Conservation (phyloP, 2,888 invertebrate genomes). For the Pachycephus smyrnensis region DNA sequence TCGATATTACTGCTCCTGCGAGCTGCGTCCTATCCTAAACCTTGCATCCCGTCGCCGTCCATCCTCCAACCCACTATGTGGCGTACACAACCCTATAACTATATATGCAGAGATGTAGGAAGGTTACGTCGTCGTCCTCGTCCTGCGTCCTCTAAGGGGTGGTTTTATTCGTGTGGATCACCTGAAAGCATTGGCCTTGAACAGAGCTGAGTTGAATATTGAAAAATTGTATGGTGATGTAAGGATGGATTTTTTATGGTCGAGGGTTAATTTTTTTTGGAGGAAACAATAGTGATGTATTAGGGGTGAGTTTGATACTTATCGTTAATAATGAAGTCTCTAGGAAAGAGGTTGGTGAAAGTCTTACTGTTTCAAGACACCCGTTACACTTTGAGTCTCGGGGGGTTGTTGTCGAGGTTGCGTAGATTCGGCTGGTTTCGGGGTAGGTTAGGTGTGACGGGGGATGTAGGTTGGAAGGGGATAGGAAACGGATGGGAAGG, state of each 20-base stretch:
- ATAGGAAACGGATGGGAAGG: constrained; percentile 38
- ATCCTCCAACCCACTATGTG: constrained; percentile 14
- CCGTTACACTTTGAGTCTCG: constrained; percentile 4
- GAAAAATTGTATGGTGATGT: background rate
- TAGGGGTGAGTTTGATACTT: background rate
- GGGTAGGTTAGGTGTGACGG: background rate
- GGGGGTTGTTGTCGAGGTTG: background rate
- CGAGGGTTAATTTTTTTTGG: background rate
- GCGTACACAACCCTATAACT: constrained; percentile 35
- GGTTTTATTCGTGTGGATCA: background rate
- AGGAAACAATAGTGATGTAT: background rate
- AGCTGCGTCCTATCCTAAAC: constrained; percentile 48
- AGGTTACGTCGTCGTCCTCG: background rate
- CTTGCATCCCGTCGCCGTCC: constrained; percentile 39
- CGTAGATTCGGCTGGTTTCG: constrained; percentile 7
- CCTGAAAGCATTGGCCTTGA: background rate
- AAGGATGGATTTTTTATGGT: background rate
- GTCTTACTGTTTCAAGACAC: constrained; percentile 6
- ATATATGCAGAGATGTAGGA: background rate
- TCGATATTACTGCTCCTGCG: constrained; percentile 66
- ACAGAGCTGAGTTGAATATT: background rate
- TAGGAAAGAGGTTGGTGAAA: background rate
- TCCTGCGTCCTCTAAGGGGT: background rate
- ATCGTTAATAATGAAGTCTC: background rate
- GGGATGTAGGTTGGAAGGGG: background rate